Evolutionary conservation across 2,888 invertebrate genomes (phyloP).

Genomic region (Resseliella maxima): DNA sequence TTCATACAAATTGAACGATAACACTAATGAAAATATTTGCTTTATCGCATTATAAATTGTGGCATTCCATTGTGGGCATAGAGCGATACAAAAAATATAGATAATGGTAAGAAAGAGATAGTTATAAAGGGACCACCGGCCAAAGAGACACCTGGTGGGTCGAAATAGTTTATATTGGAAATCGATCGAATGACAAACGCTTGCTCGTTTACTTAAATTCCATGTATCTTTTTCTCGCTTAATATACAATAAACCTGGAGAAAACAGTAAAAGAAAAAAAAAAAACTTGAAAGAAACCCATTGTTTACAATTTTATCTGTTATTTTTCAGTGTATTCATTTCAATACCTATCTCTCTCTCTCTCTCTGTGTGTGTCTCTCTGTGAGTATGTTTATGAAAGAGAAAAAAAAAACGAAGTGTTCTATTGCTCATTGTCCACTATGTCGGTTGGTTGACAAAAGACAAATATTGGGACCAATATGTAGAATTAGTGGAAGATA

Average conservation of each 20-base stretch:
- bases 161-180: slow-evolving; percentile 45
- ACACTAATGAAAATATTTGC: slow-evolving; percentile 55
- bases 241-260: too few species aligned
- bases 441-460: neutral
- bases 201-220: neutral
- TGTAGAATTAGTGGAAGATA: too few species aligned
- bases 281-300: neutral
- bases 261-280: neutral
- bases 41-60: slow-evolving; percentile 50
- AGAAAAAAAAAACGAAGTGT: neutral
- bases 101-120: neutral
- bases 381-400: neutral
- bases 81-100: neutral
- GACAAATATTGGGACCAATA: too few species aligned
- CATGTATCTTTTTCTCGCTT: too few species aligned
- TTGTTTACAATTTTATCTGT: slow-evolving; percentile 15
- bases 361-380: neutral
- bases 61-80: slow-evolving; percentile 49
- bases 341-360: neutral
- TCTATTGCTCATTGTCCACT: neutral
- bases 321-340: slow-evolving; percentile 17
- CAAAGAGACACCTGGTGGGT: slow-evolving; percentile 47
- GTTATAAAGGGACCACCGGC: slow-evolving; percentile 19
- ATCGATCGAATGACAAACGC: slow-evolving; percentile 25
- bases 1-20: slow-evolving; percentile 39